Base-by-base conservation (phyloP, 2,888 invertebrate species). In the Acholoe squamosa region DNA sequence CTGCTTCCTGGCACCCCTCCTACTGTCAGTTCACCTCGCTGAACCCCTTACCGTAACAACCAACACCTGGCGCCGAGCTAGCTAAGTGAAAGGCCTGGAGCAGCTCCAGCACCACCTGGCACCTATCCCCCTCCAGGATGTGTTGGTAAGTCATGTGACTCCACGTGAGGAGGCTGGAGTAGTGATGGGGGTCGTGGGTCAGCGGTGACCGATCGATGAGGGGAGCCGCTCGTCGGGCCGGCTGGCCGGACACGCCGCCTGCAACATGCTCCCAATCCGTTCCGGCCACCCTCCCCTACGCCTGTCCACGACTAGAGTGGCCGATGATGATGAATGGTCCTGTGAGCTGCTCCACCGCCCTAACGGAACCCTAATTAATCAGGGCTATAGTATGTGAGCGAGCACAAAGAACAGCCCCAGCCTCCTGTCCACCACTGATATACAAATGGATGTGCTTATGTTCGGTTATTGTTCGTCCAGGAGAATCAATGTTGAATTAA, bases 121-220 rank as follows among this genome's bases (percentile, higher is more conserved):
- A 3, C 43, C 10, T 43, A 10, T 43, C 43, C 43, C 10, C 43
- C 43, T 43, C 43, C 43, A 7, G 43, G 43, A 10, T 43, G 43
- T 43, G 43, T 43, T 43, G 43, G 43, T 10, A 43, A 43, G 43
- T 43, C 61, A 61, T 7, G 61, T 61, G 61, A n/a, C 61, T 19
- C 61, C 22, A 19, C 14, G 61, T 19, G 14, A 3, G 61, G 61
- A n/a, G 61, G 54, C 54, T 10, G n/a, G 22, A 19, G 19, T n/a
- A n/a, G 19, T n/a, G 61, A 19, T 61, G 61, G 61, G 61, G 22
- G 61, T 61, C 61, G 61, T 61, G 80, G 80, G 80, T 80, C 80
- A 80, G 80, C 80, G 5, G 80, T 80, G 80, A 80, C 80, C n/a
- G 80, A 80, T 80, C 80, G 80, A 80, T 80, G 76, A 28, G 25